These are phyloP conservation scores for Branchipolynoe longqiensis DNA, from an alignment of 2,888 invertebrate species.

Conservation along the genomic window DNA sequence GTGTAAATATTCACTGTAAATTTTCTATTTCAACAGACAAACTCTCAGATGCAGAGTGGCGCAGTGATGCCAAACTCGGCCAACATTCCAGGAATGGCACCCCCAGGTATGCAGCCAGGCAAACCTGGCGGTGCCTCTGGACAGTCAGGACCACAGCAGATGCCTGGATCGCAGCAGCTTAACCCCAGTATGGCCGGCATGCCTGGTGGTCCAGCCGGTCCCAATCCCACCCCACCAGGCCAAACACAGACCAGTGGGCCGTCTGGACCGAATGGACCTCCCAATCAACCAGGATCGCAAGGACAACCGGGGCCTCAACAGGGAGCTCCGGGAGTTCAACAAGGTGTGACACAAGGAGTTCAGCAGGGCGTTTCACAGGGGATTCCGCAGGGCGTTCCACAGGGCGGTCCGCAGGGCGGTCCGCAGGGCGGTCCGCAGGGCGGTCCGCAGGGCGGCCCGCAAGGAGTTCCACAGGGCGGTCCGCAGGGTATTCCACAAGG, in stretches of 20 bases:
- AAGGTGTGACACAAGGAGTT: too few relatives aligned
- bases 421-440: neutral
- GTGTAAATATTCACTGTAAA: too few relatives aligned
- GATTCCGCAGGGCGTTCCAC: neutral
- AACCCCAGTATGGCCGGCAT: neutral
- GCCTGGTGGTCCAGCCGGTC: neutral
- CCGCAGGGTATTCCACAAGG: too few relatives aligned
- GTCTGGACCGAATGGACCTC: neutral
- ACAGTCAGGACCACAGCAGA: neutral
- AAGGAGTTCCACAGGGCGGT: neutral
- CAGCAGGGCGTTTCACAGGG: too few relatives aligned
- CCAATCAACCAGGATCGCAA: too few relatives aligned
- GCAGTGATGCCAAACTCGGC: neutral
- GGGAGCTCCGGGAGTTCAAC: too few relatives aligned
- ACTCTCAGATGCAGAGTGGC: slow-evolving; percentile 28
- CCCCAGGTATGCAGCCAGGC: slow-evolving; percentile 21
- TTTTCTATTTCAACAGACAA: too few relatives aligned
- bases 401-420: slow-evolving; percentile 17
- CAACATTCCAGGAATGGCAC: neutral
- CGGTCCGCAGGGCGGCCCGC: neutral
- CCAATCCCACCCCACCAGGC: neutral
- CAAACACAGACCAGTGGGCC: neutral
- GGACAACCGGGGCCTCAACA: too few relatives aligned
- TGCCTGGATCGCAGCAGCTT: neutral
- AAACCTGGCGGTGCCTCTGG: neutral